Evolutionary conservation across 2,888 invertebrate species (phyloP).

Genomic region (Hypselothyrea guttata): DNA sequence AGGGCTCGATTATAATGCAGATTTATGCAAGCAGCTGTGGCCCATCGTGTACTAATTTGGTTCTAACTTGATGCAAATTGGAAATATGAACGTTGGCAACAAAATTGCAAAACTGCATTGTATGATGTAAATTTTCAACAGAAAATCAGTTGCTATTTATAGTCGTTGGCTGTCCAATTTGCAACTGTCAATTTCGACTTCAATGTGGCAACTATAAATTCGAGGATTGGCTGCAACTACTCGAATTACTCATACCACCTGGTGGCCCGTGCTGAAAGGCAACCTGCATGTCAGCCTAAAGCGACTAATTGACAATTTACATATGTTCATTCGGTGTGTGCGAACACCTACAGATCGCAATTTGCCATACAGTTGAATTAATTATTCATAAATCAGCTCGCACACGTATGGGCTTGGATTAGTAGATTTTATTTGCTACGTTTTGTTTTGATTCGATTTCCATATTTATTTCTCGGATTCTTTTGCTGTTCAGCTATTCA

Average conservation of each 20-base stretch:
- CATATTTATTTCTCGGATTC: constrained; percentile 1
- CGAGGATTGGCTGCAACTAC: too few relatives aligned
- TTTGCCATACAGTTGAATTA: constrained; percentile 22
- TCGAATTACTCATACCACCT: too few relatives aligned
- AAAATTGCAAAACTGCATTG: too few relatives aligned
- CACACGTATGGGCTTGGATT: constrained; percentile 2
- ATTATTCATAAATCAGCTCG: constrained; percentile 42
- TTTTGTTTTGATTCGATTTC: not conserved
- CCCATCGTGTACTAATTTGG: not conserved
- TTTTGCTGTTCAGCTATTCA: constrained; percentile 7
- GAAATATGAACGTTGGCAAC: too few relatives aligned
- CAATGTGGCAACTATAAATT: constrained; percentile 11
- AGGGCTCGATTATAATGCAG: too few relatives aligned
- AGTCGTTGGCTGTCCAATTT: too few relatives aligned
- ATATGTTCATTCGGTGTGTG: constrained; percentile 13
- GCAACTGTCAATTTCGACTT: constrained; percentile 24
- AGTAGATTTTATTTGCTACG: not conserved
- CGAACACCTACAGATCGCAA: constrained; percentile 13
- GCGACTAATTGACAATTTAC: constrained; percentile 44
- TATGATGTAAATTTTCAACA: too few relatives aligned
- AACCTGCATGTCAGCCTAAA: constrained; percentile 20
- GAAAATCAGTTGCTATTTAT: too few relatives aligned
- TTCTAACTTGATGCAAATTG: too few relatives aligned
- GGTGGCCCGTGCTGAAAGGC: constrained; percentile 21
- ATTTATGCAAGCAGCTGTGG: too few relatives aligned